These are phyloP conservation scores for Machaerirhynchus nigripectus DNA, from an alignment of 2,113 vertebrate genomes.

Conservation along the genomic window DNA sequence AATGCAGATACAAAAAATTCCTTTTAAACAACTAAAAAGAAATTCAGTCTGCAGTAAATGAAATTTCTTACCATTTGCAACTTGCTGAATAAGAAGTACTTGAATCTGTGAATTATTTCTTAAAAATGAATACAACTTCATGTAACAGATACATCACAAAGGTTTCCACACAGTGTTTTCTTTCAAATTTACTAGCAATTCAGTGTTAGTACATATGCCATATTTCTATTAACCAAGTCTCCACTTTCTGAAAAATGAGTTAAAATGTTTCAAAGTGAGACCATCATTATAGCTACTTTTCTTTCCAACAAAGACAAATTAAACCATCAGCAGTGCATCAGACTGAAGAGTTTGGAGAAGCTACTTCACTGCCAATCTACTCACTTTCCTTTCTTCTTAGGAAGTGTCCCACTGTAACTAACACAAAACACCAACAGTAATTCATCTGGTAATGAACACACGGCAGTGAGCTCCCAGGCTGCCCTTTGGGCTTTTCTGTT, in stretches of 20 bases:
- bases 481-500: background rate
- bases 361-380: background rate
- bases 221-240: background rate
- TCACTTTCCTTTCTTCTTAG: background rate
- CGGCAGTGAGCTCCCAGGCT: background rate
- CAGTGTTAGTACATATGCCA: background rate
- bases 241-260: background rate
- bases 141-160: background rate
- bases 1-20: background rate
- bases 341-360: background rate
- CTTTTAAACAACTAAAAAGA: background rate
- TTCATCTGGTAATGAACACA: background rate
- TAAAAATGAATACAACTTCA: background rate
- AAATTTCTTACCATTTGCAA: background rate
- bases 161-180: background rate
- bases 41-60: background rate
- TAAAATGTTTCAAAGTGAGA: background rate
- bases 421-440: background rate
- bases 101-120: background rate
- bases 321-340: background rate
- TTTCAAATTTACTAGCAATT: slow-evolving; percentile 18
- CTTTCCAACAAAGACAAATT: background rate
- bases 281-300: background rate
- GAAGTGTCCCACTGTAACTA: background rate
- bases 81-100: background rate